Percentiles rank a stretch among this genome's conserved stretches.
These are phyloP conservation scores for Antheraea pernyi DNA, from an alignment of 1,140 invertebrate species.

Conservation along the genomic window DNA sequence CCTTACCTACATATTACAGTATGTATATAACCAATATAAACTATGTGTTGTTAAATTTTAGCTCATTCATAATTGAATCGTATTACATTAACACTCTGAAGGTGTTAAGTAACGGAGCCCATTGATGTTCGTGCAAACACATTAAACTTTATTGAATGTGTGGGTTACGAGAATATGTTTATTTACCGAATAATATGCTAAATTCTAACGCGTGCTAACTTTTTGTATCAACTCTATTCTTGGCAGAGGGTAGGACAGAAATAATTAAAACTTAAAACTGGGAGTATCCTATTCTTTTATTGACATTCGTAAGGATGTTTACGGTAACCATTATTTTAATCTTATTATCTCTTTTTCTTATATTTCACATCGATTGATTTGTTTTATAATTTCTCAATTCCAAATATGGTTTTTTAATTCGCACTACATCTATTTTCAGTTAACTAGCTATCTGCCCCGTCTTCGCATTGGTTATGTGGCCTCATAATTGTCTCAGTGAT, in stretches of 20 bases:
- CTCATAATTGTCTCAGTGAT: no score
- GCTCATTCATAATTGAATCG: background rate
- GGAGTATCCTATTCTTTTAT: no score
- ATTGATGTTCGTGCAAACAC: background rate
- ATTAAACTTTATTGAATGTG: slow-evolving; percentile 1
- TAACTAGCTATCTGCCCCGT: no score
- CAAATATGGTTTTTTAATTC: no score
- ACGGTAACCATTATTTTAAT: no score
- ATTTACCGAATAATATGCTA: background rate
- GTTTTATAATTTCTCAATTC: no score
- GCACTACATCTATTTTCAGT: no score
- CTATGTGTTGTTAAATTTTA: background rate
- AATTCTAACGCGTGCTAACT: background rate
- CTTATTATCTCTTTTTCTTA: no score
- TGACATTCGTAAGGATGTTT: no score
- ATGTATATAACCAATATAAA: background rate
- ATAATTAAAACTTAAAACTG: background rate
- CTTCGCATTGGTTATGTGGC: no score
- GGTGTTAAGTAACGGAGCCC: slow-evolving; percentile 1
- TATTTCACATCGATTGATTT: no score
- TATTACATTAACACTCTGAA: background rate
- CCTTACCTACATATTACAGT: no score
- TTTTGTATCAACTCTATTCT: background rate
- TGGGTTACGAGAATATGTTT: background rate
- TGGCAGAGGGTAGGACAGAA: background rate